Evolutionary conservation across 2,797 vertebrate genomes (phyloP), one percentile per base, ranked within the genome.

Genomic region (Sebastes baramenuke): DNA sequence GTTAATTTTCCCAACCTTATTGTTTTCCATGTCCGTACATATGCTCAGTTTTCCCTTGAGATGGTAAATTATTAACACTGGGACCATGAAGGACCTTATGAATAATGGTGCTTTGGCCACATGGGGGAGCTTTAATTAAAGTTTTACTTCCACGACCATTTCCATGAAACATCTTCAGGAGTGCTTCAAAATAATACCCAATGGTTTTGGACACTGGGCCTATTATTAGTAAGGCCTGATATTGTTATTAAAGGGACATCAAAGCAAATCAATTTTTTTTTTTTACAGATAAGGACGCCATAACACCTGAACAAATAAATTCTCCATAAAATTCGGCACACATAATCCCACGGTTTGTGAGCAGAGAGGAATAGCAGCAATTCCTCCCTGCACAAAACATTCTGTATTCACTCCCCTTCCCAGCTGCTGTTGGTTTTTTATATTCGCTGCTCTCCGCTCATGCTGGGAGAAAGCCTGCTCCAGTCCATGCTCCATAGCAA

Each of bases 371-470:
- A 67, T n/a, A 61, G 38, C 55, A 75, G 70, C 52, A 27, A 8
- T 76, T 65, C 72, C 20, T 70, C 62, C 36, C 64, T 3, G 13
- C 38, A 52, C 54, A 54, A 52, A 69, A 77, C 56, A 72, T 69
- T 71, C 29, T 72, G 56, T 49, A 67, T 73, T 75, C 60, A 49
- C 49, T 73, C 14, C 14, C 42, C 62, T 60, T 67, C 56, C 54
- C 72, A 75, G 80, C 73, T 78, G 75, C 66, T 84, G 69, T 54
- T 72, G 62, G 54, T 83, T 75, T 22, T 54, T 87, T 72, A 65
- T 60, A 80, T 79, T 34, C 58, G 22, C 71, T 46, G 30, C 49
- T 75, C 24, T 66, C 56, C 6, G 13, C 30, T 79, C 58, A 82
- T 67, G 32, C 82, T 83, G 64, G 29, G 59, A 64, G 58, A 75